These are phyloP conservation scores for Tinamus major DNA, from an alignment of 2,797 vertebrate species.

Conservation along the genomic window DNA sequence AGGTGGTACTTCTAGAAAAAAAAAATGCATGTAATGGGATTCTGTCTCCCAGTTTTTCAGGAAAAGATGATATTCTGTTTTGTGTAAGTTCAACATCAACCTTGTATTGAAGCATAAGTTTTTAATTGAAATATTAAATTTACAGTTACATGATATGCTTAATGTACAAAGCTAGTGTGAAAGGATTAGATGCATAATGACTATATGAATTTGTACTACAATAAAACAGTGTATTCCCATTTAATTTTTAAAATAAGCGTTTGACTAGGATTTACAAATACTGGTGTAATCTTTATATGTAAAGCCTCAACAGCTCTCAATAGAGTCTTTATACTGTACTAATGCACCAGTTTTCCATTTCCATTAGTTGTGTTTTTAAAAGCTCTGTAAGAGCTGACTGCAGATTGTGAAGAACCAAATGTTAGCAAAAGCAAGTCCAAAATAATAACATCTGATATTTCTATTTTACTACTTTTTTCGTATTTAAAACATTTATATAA, in stretches of 20 bases:
- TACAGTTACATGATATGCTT: constrained; percentile 16
- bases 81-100: constrained; percentile 23
- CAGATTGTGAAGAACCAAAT: constrained; percentile 63
- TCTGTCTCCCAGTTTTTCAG: constrained; percentile 30
- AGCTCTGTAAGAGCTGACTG: constrained; percentile 50
- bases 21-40: not conserved
- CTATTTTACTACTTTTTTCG: constrained; percentile 63
- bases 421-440: constrained; percentile 64
- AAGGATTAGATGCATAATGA: constrained; percentile 39
- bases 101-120: not conserved
- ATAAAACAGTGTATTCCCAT: constrained; percentile 54
- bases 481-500: constrained; percentile 60
- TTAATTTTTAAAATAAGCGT: constrained; percentile 52
- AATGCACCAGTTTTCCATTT: constrained; percentile 49
- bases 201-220: constrained; percentile 38
- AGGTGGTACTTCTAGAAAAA: constrained; percentile 25
- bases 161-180: constrained; percentile 44
- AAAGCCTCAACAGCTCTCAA: constrained; percentile 48
- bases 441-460: constrained; percentile 62
- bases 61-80: constrained; percentile 40
- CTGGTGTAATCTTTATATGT: constrained; percentile 45
- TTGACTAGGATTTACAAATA: constrained; percentile 59
- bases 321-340: constrained; percentile 46
- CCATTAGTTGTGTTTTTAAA: not conserved
- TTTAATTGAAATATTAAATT: not conserved